phyloP scores from a whole-genome alignment of 2,113 vertebrate genomes.

The Odocoileus virginianus region DNA sequence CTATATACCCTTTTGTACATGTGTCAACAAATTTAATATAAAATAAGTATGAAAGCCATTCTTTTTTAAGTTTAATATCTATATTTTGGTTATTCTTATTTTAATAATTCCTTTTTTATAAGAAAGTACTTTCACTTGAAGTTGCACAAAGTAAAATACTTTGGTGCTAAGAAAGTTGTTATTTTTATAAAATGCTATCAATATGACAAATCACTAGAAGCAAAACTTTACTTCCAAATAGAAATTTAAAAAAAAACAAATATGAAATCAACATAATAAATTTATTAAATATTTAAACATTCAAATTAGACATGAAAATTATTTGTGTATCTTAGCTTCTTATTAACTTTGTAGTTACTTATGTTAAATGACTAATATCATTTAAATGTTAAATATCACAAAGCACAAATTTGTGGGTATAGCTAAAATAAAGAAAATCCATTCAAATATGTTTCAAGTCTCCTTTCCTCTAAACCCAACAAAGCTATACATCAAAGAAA shows the following conservation, averaged over 20 bases:
- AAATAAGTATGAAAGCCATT: constrained; percentile 29
- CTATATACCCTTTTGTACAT: constrained; percentile 50
- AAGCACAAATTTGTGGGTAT: neutral
- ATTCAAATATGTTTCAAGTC: neutral
- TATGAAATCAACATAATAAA: neutral
- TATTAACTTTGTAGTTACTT: neutral
- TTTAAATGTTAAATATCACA: neutral
- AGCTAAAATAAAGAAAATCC: neutral
- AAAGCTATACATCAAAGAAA: neutral
- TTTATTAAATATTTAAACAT: neutral
- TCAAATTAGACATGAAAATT: neutral
- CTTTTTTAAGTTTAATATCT: neutral
- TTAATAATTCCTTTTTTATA: neutral
- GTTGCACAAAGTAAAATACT: neutral
- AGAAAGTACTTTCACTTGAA: constrained; percentile 33
- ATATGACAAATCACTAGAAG: neutral
- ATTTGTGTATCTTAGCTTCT: neutral
- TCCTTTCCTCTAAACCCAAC: neutral
- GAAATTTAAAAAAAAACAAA: neutral
- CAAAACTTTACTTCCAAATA: neutral
- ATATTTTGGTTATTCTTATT: constrained; percentile 16
- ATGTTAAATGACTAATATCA: neutral
- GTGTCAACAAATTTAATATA: constrained; percentile 62
- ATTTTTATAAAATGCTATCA: neutral
- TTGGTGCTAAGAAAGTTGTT: neutral